Base-by-base conservation (phyloP, 1,140 invertebrate species). In the Protaetia brevitarsis region DNA sequence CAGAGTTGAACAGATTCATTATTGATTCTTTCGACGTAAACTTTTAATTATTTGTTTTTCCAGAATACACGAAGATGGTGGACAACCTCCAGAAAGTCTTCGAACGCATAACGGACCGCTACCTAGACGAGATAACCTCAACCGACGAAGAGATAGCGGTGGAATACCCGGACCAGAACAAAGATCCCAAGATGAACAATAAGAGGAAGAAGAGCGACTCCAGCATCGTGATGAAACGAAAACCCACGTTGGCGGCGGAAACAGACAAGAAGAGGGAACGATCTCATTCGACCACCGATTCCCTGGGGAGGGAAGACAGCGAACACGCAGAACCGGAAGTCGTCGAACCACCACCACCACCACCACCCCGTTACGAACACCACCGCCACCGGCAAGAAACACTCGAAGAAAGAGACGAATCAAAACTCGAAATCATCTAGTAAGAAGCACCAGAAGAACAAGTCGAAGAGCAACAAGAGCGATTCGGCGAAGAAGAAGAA, bases 61-160 rank as follows among this genome's bases (percentile, higher is more conserved):
- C n/a, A 34, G 41, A 51, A 51, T 51, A 51, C 21, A 51, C 41
- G 10, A 19, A 51, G 21, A 51, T 51, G 41, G 41, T 51, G 21
- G 41, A 51, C 21, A 51, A 51, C 21, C 41, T 51, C 6, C 16
- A 7, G 21, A 6, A 51, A 51, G 41, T 51, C 6, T 51, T 51
- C 21, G 41, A 34, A 34, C 7, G 31, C 7, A n/a, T n/a, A 51
- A 51, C 41, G 5, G 41, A 51, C 10, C 41, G 41, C 6, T 51
- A 51, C 21, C 16, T 51, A 19, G 41, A 51, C 21, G 41, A 51
- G 16, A 19, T 51, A 6, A 51, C 41, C 1, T 90, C 91, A 29
- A n/a, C n/a, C n/a, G 91, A 93, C 73, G 88, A 88, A 74, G 85
- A 87, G 78, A 86, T 87, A 45, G 85, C 85, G 67, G 82, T 88